These are phyloP conservation scores for Lepidochrysops patricia DNA, from an alignment of 2,888 invertebrate genomes.

Conservation along the genomic window DNA sequence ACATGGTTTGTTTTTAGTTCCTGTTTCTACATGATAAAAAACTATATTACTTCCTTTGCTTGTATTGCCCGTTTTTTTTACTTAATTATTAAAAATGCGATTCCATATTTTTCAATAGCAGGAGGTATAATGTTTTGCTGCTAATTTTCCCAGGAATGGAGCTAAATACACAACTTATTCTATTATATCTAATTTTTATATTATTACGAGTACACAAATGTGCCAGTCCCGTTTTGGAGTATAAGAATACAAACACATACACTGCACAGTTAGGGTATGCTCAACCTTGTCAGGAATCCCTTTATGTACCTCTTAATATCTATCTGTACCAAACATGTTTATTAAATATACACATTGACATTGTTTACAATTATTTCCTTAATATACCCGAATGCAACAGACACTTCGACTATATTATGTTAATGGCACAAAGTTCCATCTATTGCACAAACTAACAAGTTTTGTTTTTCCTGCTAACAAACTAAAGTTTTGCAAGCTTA, in stretches of 20 bases:
- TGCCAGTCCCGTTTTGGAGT: constrained; percentile 16
- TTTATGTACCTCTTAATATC: constrained; percentile 30
- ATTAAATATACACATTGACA: constrained; percentile 26
- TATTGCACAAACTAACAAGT: constrained; percentile 27
- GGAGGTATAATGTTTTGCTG: background rate
- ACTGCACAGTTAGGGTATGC: constrained; percentile 64
- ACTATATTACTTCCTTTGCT: background rate
- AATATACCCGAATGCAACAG: constrained; percentile 3
- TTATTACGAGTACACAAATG: constrained; percentile 14
- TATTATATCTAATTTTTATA: constrained; percentile 13
- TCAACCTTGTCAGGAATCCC: constrained; percentile 51
- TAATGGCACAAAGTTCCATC: constrained; percentile 7
- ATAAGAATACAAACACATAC: constrained; percentile 29
- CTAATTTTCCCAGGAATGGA: background rate
- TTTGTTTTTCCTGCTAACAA: constrained; percentile 49
- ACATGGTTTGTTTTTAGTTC: constrained; percentile 14
- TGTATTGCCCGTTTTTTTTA: background rate
- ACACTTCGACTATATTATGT: background rate
- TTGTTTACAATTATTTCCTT: constrained; percentile 9
- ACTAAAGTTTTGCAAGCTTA: constrained; percentile 56
- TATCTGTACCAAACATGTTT: constrained; percentile 22
- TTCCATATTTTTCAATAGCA: background rate
- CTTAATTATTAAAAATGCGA: too few relatives aligned
- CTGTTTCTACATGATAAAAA: constrained; percentile 2
- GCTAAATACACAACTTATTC: background rate